Evolutionary conservation across 37 sponge, comb jelly and placozoan genomes (phyloP), one percentile per base, ranked within the genome.

Genomic region (Halichondria panicea): DNA sequence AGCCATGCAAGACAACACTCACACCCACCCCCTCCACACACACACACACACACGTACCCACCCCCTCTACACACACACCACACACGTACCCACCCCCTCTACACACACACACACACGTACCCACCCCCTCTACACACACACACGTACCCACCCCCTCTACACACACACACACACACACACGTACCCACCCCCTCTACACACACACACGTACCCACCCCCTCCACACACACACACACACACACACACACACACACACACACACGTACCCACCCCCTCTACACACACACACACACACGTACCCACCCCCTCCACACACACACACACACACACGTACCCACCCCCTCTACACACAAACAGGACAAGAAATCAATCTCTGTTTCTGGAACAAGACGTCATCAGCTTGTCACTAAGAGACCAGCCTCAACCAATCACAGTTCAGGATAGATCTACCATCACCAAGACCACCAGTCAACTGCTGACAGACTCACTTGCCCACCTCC

Each of bases 351-450:
- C 63, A 28, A n/a, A 3, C 55, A 74, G 75, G 13, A 61, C 57
- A 28, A 13, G 42, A 12, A 1, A 13, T 11, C 39, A 15, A 60
- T 19, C 59, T 40, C 56, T 59, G 4, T 15, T 74, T 1, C 27
- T 74, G 27, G 75, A 56, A 28, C 21, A 56, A 24, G 56, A 72
- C 58, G 55, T 72, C 4, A 32, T n/a, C 42, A 59, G 60, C 28
- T 44, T 74, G 61, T 74, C 75, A 19, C 30, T 78, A 36, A 46
- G 24, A 27, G 66, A 78, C 56, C 68, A 67, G 6, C 78, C 78
- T 32, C 37, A 44, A 13, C 65, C 64, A 8, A 42, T 76, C 65
- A 43, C 77, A 19, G 45, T 48, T 24, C 54, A 32, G 4, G n/a
- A 39, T 3, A 18, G 15, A n/a, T 36, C 55, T 21, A 54, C 65